These are phyloP conservation scores for Archilochus colubris DNA, from an alignment of 2,113 vertebrate genomes.

Conservation along the genomic window DNA sequence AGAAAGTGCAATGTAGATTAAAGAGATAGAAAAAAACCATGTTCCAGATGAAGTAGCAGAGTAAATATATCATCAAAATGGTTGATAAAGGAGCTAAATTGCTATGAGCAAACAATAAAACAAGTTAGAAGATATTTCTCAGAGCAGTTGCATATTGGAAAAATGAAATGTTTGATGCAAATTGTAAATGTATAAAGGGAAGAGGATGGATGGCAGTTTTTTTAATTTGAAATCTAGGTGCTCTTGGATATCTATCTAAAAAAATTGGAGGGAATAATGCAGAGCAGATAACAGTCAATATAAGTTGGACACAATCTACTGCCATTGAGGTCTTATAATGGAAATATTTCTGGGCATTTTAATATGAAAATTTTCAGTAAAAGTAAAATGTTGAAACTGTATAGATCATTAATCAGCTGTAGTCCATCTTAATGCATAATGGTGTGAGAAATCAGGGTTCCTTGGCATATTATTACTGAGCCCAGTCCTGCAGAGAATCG, in stretches of 20 bases:
- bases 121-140: not conserved
- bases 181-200: not conserved
- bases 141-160: not conserved
- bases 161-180: not conserved
- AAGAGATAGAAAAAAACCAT: not conserved
- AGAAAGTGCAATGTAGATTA: slow-evolving; percentile 18
- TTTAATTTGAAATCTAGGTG: not conserved
- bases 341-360: not conserved
- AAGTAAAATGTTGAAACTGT: not conserved
- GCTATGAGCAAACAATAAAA: slow-evolving; percentile 39
- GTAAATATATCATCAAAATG: slow-evolving; percentile 27
- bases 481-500: not conserved
- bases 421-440: not conserved
- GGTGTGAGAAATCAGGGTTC: not conserved
- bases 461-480: not conserved
- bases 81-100: slow-evolving; percentile 27
- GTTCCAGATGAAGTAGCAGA: slow-evolving; percentile 16
- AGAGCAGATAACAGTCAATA: not conserved
- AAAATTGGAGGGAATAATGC: not conserved
- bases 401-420: not conserved
- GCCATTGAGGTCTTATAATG: not conserved
- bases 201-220: not conserved
- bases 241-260: not conserved
- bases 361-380: not conserved
- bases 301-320: not conserved